phyloP scores from a whole-genome alignment of 2,797 vertebrate species.

The Synanceia verrucosa region DNA sequence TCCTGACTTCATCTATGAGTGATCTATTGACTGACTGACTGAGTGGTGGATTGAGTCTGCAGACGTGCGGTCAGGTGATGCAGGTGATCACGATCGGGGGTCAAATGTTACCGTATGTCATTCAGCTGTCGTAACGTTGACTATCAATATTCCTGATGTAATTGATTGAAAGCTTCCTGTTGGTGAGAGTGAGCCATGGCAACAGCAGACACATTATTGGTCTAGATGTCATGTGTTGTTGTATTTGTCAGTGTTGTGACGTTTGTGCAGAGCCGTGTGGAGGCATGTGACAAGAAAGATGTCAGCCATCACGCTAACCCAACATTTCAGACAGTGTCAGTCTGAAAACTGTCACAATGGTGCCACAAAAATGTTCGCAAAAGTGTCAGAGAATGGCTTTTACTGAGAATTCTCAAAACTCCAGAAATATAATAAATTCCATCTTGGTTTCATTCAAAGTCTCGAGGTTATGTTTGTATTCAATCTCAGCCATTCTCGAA shows the following conservation, averaged over 20 bases:
- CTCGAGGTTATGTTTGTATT: constrained; percentile 4
- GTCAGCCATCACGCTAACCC: constrained; percentile 43
- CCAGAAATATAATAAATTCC: constrained; percentile 2
- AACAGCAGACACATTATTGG: constrained; percentile 12
- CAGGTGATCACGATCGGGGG: constrained; percentile 29
- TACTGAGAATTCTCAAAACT: not conserved
- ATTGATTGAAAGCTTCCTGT: constrained; percentile 42
- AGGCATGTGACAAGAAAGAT: constrained; percentile 49
- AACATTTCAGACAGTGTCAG: constrained; percentile 45
- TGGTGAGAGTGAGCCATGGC: constrained; percentile 9
- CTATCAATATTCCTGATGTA: constrained; percentile 27
- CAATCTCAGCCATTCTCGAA: not conserved
- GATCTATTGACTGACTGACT: constrained; percentile 52
- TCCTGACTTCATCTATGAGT: constrained; percentile 39
- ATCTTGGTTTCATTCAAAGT: not conserved
- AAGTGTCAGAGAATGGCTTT: constrained; percentile 7
- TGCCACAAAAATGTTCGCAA: constrained; percentile 29
- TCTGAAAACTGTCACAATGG: constrained; percentile 40
- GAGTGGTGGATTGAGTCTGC: constrained; percentile 13
- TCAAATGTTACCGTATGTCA: constrained; percentile 44
- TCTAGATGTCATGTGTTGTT: constrained; percentile 44
- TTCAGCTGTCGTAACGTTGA: constrained; percentile 21
- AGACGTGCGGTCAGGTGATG: constrained; percentile 26
- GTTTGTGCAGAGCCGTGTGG: constrained; percentile 29
- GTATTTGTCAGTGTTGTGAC: constrained; percentile 46